Conservation (phyloP, 2,797 vertebrate species). For the Hylomyscus alleni region DNA sequence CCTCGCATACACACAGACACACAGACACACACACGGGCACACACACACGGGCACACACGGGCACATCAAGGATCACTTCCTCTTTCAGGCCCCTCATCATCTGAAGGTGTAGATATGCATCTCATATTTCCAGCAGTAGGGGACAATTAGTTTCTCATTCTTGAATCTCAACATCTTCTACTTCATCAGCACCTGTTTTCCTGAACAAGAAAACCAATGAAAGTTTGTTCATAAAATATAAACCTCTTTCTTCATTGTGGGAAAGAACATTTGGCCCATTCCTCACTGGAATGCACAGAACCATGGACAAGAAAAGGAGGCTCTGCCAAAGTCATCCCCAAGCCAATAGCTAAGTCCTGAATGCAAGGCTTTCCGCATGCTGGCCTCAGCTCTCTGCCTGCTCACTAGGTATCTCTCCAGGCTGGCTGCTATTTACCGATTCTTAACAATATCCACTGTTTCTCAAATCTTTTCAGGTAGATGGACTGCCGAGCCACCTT, state of each 20-base stretch:
- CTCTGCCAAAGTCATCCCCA: not conserved
- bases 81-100: not conserved
- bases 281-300: constrained; percentile 44
- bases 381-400: not conserved
- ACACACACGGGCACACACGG: not conserved
- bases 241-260: not conserved
- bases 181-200: constrained; percentile 39
- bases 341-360: constrained; percentile 2
- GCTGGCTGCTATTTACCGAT: not conserved
- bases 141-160: not conserved
- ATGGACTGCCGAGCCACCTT: constrained; percentile 15
- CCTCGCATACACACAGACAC: too few species aligned
- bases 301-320: not conserved
- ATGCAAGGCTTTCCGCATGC: not conserved
- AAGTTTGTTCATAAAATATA: constrained; percentile 41
- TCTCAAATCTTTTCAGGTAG: constrained; percentile 50
- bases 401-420: constrained; percentile 43
- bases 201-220: constrained; percentile 47
- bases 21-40: not conserved
- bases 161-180: not conserved
- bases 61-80: not conserved
- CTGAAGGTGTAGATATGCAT: not conserved
- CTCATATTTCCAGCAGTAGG: not conserved
- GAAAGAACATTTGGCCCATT: constrained; percentile 25
- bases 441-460: constrained; percentile 13